These are phyloP conservation scores for Poeciliopsis presidionis DNA, from an alignment of 2,797 vertebrate genomes.

Conservation along the genomic window DNA sequence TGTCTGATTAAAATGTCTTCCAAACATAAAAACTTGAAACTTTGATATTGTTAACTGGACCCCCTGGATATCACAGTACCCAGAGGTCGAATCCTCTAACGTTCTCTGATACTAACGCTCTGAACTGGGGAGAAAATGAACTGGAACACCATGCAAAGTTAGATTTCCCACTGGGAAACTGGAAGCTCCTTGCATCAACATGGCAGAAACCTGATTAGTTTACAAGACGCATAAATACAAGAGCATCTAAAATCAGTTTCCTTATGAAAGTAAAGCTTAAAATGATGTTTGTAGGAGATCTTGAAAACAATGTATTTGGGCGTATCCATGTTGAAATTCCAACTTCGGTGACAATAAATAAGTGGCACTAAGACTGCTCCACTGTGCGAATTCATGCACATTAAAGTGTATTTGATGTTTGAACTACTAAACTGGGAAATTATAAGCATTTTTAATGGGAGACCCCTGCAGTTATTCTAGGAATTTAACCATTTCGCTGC, in stretches of 20 bases:
- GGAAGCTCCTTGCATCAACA: background rate
- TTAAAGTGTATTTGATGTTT: background rate
- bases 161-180: background rate
- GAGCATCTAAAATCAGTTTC: background rate
- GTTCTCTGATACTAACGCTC: background rate
- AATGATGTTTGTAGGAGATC: background rate
- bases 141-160: too few relatives aligned
- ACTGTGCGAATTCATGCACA: background rate
- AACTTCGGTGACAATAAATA: background rate
- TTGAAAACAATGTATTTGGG: background rate
- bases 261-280: background rate
- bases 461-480: background rate
- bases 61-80: too few relatives aligned
- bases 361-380: background rate
- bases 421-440: background rate
- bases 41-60: background rate
- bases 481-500: too few relatives aligned
- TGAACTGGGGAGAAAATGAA: too few relatives aligned
- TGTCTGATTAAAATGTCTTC: background rate
- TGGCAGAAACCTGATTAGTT: background rate
- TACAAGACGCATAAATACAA: background rate
- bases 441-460: background rate
- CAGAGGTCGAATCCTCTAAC: background rate
- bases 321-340: background rate
- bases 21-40: background rate